A percentile compares a stretch with the other conserved stretches of the same genome.
Evolutionary conservation across 2,888 invertebrate species (phyloP).

Genomic region (Zhuqinia jingwanae): DNA sequence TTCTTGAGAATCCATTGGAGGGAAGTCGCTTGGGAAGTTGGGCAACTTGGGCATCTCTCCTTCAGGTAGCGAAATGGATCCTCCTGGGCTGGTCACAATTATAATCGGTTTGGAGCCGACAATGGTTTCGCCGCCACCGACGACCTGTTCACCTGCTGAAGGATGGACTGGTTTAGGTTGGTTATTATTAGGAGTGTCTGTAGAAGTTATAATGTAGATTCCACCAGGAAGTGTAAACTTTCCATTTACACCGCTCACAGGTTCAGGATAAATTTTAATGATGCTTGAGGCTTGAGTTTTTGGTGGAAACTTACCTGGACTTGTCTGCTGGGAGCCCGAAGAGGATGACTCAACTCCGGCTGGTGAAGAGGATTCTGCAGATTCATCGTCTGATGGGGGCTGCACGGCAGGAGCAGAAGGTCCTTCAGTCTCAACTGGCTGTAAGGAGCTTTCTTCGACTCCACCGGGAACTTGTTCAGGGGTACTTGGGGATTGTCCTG

Average conservation of each 20-base stretch:
- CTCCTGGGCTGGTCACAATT: constrained; percentile 47
- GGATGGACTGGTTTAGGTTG: constrained; percentile 58
- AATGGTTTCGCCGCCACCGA: constrained; percentile 29
- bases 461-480: not conserved
- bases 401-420: not conserved
- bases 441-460: not conserved
- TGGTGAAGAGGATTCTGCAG: not conserved
- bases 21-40: constrained; percentile 57
- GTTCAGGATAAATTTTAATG: constrained; percentile 72
- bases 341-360: not conserved
- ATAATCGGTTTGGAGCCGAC: constrained; percentile 63
- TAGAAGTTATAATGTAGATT: constrained; percentile 69
- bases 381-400: constrained; percentile 30
- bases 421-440: not conserved
- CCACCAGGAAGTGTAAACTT: constrained; percentile 73
- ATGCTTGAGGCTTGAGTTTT: constrained; percentile 62
- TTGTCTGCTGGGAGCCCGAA: constrained; percentile 44
- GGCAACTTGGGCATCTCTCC: constrained; percentile 8
- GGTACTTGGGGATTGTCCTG: not conserved
- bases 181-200: constrained; percentile 58
- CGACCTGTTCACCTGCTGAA: constrained; percentile 15
- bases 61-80: not conserved
- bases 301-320: constrained; percentile 65
- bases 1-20: constrained; percentile 50
- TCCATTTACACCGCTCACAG: constrained; percentile 71